A percentile compares a stretch with the other conserved stretches of the same genome.
These are phyloP conservation scores for Anabas testudineus DNA, from an alignment of 2,797 vertebrate genomes.

Conservation along the genomic window DNA sequence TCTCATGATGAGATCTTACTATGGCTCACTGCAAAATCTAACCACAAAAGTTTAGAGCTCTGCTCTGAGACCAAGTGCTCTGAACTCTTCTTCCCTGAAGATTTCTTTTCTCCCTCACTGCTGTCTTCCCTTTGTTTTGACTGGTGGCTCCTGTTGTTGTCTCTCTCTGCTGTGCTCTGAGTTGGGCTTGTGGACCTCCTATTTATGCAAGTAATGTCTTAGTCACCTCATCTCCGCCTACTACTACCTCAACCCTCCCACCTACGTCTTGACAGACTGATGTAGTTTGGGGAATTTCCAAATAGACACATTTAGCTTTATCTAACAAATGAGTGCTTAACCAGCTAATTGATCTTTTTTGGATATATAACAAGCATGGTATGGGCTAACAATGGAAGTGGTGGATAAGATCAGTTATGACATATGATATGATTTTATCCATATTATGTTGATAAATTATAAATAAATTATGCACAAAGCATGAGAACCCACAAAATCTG, in stretches of 20 bases:
- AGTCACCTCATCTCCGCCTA: conserved; percentile 76
- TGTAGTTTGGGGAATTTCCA: conserved; percentile 77
- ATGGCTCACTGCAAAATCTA: conserved; percentile 19
- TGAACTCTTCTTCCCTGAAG: conserved; percentile 29
- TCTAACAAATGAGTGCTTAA: conserved; percentile 47
- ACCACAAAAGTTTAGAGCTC: conserved; percentile 7
- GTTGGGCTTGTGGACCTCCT: conserved; percentile 60
- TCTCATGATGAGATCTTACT: conserved; percentile 76
- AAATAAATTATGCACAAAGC: neutral
- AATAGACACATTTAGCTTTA: conserved; percentile 70
- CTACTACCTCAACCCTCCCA: conserved; percentile 76
- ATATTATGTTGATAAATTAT: conserved; percentile 8
- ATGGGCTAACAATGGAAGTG: neutral
- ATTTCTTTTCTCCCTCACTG: conserved; percentile 30
- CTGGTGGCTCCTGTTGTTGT: conserved; percentile 54
- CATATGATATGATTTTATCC: conserved; percentile 9
- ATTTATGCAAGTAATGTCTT: conserved; percentile 82
- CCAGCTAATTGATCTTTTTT: conserved; percentile 35
- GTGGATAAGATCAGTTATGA: conserved; percentile 17
- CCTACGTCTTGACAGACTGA: conserved; percentile 45
- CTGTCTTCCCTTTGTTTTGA: conserved; percentile 63
- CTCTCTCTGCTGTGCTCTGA: conserved; percentile 49
- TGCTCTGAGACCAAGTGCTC: conserved; percentile 23
- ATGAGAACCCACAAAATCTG: conserved; percentile 5
- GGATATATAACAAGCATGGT: conserved; percentile 16